Conservation (phyloP, 2,797 vertebrate genomes). For the Spinus olivaceus region DNA sequence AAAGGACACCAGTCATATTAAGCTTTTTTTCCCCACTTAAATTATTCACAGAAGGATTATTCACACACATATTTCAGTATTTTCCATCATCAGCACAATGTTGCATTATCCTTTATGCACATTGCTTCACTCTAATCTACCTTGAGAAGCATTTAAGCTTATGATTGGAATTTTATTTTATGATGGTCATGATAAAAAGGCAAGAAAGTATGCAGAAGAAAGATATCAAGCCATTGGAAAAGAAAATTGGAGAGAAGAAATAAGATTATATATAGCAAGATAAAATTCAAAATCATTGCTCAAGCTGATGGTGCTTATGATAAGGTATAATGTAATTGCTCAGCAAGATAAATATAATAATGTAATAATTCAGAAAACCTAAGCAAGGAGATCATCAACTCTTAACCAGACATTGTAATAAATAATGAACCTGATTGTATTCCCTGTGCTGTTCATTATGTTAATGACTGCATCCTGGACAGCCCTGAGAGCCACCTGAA, state of each 20-base stretch:
- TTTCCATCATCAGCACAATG: background rate
- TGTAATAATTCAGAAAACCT: background rate
- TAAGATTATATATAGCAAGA: background rate
- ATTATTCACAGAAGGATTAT: background rate
- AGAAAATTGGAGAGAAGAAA: background rate
- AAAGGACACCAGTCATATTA: background rate
- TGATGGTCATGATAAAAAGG: background rate
- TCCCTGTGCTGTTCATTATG: background rate
- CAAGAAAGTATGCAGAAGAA: background rate
- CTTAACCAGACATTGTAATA: background rate
- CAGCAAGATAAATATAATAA: background rate
- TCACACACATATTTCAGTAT: background rate
- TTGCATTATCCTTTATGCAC: background rate
- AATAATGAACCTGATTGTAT: background rate
- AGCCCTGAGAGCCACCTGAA: background rate
- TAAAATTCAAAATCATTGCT: background rate
- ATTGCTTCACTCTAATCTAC: background rate
- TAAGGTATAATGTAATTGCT: background rate
- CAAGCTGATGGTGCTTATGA: background rate
- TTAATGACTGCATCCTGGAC: background rate
- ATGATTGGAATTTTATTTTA: constrained; percentile 8
- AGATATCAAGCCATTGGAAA: background rate
- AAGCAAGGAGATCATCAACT: background rate
- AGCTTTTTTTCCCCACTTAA: background rate
- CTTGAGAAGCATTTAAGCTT: background rate